Percentiles rank a stretch among this genome's conserved stretches.
phyloP scores from a whole-genome alignment of 2,797 vertebrate genomes.

The Cryptoprocta ferox region DNA sequence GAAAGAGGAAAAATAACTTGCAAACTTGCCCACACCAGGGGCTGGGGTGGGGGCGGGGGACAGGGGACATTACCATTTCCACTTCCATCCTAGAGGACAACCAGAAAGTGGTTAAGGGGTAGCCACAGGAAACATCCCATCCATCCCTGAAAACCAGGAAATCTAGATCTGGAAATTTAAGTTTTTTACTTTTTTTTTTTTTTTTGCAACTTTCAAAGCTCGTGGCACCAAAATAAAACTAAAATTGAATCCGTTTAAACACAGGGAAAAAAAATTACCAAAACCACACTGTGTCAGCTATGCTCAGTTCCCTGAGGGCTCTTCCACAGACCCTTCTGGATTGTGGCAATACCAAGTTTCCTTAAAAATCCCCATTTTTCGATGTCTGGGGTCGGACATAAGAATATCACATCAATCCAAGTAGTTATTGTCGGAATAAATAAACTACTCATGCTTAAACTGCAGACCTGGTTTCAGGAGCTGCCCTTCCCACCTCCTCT shows the following conservation, averaged over 20 bases:
- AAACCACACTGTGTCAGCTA: not conserved
- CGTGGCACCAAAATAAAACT: constrained; percentile 33
- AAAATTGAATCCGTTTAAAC: constrained; percentile 26
- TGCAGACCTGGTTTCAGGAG: not conserved
- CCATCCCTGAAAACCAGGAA: constrained; percentile 18
- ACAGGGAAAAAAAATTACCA: not conserved
- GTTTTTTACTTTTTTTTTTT: constrained; percentile 8
- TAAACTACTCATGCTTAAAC: not conserved
- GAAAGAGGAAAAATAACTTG: not conserved
- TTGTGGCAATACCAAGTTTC: not conserved
- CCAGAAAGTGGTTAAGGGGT: constrained; percentile 55
- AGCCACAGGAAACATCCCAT: constrained; percentile 51
- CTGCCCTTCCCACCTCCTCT: constrained; percentile 54
- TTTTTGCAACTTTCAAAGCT: not conserved
- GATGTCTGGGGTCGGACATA: not conserved
- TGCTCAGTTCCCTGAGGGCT: not conserved
- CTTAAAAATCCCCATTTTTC: not conserved
- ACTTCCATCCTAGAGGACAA: constrained; percentile 13
- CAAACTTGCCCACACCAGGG: constrained; percentile 44
- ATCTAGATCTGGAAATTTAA: constrained; percentile 46
- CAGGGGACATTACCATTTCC: constrained; percentile 55
- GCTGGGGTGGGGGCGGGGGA: not conserved
- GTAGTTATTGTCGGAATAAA: not conserved
- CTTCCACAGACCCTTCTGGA: constrained; percentile 1
- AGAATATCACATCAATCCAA: not conserved